Evolutionary conservation across 2,113 vertebrate genomes (phyloP).

Genomic region (Calidris pygmaea): DNA sequence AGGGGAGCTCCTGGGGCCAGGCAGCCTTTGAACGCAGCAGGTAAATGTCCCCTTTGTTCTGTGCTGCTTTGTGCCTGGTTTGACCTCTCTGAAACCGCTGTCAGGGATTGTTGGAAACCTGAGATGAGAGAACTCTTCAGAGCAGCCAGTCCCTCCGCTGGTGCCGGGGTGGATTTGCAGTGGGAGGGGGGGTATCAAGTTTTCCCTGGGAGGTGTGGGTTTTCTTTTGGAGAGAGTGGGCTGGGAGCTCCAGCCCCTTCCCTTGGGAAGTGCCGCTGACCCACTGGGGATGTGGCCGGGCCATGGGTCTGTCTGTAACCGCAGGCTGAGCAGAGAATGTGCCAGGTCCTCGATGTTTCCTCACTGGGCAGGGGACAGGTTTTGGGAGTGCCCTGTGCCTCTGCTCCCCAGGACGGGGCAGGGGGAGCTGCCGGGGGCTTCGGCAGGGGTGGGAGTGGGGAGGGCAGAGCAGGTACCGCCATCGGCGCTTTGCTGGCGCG

Average conservation of each 20-base stretch:
- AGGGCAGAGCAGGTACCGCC: neutral
- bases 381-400: neutral
- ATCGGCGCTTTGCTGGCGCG: rapidly evolving
- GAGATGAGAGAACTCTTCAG: conserved; percentile 3
- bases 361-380: neutral
- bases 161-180: neutral
- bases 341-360: neutral
- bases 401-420: neutral
- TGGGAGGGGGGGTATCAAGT: neutral
- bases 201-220: neutral
- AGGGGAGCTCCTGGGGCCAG: rapidly evolving
- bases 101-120: neutral
- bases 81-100: neutral
- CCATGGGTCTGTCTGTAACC: neutral
- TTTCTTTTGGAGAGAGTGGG: neutral
- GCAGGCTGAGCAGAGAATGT: neutral
- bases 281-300: rapidly evolving
- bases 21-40: neutral
- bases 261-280: neutral
- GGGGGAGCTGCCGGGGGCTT: neutral
- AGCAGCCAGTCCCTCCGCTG: neutral
- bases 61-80: neutral
- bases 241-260: neutral
- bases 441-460: rapidly evolving
- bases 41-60: conserved; percentile 15